Base-by-base conservation (phyloP, 2,113 vertebrate species). In the Cairina moschata region DNA sequence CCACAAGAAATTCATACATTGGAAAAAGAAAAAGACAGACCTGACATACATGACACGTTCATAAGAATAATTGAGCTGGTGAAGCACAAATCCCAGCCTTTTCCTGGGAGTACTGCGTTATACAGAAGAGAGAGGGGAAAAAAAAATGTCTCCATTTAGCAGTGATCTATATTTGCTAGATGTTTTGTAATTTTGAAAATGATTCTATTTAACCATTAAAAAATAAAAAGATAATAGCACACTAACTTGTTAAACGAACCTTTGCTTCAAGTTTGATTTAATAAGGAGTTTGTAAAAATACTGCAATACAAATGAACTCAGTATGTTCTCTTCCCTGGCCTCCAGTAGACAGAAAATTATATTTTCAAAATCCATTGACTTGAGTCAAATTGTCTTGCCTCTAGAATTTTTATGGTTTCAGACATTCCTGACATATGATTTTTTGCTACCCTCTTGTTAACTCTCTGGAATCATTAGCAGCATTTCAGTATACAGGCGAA, bases 301-400 rank as follows among this genome's bases (percentile, higher is more conserved):
- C 66, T 28, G 52, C 0, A 1, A 82, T 46, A 71, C 55, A 92
- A 90, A 91, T 72, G 82, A 83, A 94, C 58, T 83, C 66, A 69
- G 0, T 63, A 54, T 23, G 34, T 77, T 87, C 69, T 91, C 50
- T 56, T 80, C 58, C 74, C 40, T 85, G 81, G 55, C 77, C 83
- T 95, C 67, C 63, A 67, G 58, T 15, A 86, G 72, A 74, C 36
- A 63, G 80, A 95, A 93, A 75, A 91, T 69, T 60, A 9, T 83
- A 85, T 91, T 96, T 96, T 93, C 82, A 87, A 86, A 96, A 88
- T 58, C 88, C 86, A 83, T 42, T 93, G 95, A 86, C 71, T 50
- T 58, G 62, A 91, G 54, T 94, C 75, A 89, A 80, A 59, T 75
- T 81, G 40, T 66, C 91, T 85, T 82, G 58, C 82, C 93, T 86